Evolutionary conservation across 2,888 invertebrate species (phyloP), one percentile per base, ranked within the genome.

Genomic region (Gerris lacustris): DNA sequence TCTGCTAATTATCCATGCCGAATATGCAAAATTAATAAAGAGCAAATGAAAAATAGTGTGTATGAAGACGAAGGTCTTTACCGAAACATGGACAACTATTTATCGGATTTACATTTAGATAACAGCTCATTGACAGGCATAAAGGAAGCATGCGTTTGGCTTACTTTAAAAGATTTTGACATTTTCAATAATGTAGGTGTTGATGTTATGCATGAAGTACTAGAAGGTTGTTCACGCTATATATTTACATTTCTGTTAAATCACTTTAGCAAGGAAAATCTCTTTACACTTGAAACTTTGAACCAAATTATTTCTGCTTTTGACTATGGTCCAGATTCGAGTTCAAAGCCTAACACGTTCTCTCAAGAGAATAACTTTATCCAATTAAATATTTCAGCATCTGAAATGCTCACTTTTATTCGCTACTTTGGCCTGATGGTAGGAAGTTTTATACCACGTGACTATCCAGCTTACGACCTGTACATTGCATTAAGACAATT

Each of bases 1-100:
- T 45, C 45, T 18, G 70, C 70, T 9, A 67, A 66, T 45, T 67
- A 47, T 45, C 70, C 66, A 6, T 70, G 70, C 45, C 7, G 70
- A 18, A 67, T 70, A 17, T 70, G 70, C 5, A 55, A 55, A 55
- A 15, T 55, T 55, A 1, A 55, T 55, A 55, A 55, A 55, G 15
- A 55, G 2, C 15, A 9, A 11, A 9, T 55, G 15, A 9, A 55
- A 15, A 55, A 9, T 11, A 55, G 15, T 5, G 2, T 55, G 55
- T 15, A 11, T 11, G 55, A 55, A 55, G 15, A 55, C 55, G 55
- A 55, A 55, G 2, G 11, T 55, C 55, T 55, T 55, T 11, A 11
- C 15, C 9, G 55, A 5, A 55, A 9, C 55, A 55, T 15, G 9
- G 55, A 55, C 2, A 55, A 55, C 15, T 55, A 55, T 55, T 15